Evolutionary conservation across 2,797 vertebrate genomes (phyloP), one percentile per base, ranked within the genome.

Genomic region (Luscinia megarhynchos): DNA sequence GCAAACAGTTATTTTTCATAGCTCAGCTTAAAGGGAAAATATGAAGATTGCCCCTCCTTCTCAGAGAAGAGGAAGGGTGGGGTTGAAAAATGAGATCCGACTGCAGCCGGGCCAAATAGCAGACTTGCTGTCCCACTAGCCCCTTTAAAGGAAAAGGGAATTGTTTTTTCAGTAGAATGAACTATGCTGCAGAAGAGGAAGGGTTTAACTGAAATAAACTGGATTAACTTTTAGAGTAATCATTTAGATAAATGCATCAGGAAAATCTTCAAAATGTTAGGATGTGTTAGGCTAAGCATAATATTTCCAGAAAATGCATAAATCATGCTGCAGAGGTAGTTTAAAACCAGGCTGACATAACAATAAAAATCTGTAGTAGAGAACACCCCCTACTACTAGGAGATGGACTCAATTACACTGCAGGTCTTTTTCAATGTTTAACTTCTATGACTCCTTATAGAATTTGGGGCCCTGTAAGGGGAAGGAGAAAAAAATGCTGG

Each of bases 1-100:
- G 97, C 96, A 97, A 96, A 93, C 72, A 76, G 77, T 73, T 89
- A 92, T 97, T 97, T 97, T 97, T 97, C 96, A 97, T 94, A 96
- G 94, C 93, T 97, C 92, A 92, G 95, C 95, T 97, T 94, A 84
- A 90, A 96, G 96, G 76, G 90, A 97, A 93, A 95, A 97, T 94
- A 97, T 90, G 95, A 97, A 97, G 92, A 81, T 66, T 91, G 86
- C 74, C 84, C 87, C 95, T 95, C 92, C 87, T 96, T 73, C 89
- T 92, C 77, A 16, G 32, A 84, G 76, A 86, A 94, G 36, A 92
- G 94, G 87, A 77, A 89, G 93, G 59, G 36, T 91, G 95, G 90
- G 87, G 87, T 81, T 92, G 93, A 95, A 95, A 97, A 97, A 97
- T 55, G 67, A 94, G 96, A 97, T 97, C 91, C 2, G 43, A 91